phyloP scores from a whole-genome alignment of 2,113 vertebrate genomes.

The Bubo blakistoni region DNA sequence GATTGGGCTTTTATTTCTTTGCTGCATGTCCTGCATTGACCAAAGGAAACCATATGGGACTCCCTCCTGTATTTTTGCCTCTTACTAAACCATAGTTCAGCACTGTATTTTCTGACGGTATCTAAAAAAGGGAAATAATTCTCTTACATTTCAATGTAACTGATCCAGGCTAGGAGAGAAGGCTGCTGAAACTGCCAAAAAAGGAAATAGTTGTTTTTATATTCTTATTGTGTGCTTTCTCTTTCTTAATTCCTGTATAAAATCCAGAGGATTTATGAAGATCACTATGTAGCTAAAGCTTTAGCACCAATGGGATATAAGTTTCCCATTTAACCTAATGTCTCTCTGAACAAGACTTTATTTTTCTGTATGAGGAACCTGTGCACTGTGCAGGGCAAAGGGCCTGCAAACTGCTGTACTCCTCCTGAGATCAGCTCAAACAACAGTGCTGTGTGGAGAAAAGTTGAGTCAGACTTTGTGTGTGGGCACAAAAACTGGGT shows the following conservation, averaged over 20 bases:
- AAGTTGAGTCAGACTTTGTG: neutral
- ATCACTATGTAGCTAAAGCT: neutral
- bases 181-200: neutral
- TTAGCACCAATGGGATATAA: neutral
- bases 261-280: neutral
- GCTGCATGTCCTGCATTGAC: neutral
- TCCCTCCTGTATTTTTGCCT: neutral
- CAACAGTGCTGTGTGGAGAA: neutral
- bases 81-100: neutral
- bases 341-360: neutral
- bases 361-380: neutral
- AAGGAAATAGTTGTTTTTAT: neutral
- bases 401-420: neutral
- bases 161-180: neutral
- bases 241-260: neutral
- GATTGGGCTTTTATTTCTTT: neutral
- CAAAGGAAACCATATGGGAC: neutral
- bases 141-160: neutral
- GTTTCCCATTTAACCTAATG: neutral
- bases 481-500: neutral
- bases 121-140: constrained; percentile 38
- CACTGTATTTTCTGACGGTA: neutral
- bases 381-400: neutral
- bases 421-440: neutral
- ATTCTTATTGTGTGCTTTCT: neutral